Base-by-base conservation (phyloP, 35 echinoderm and acorn worm species). In the Nesometra sesokonis region DNA sequence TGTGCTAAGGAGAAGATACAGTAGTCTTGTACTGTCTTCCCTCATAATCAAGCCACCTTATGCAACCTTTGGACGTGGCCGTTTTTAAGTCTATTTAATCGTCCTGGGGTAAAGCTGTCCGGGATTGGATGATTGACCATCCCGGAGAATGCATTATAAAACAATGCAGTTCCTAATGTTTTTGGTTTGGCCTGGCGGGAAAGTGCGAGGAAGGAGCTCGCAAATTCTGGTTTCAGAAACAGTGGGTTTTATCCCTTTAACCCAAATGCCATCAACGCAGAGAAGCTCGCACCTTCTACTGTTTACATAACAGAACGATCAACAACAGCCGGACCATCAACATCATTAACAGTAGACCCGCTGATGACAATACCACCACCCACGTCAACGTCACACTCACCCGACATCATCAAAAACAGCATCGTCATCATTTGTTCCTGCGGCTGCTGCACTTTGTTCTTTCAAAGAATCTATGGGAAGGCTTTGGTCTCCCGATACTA, bases 81-180 rank as follows among this genome's bases (percentile, higher is more conserved):
- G 37, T n/a, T n/a, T n/a, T n/a, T 15, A 43, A 7, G 4, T 4
- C 39, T 43, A 7, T 43, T 4, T 7, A 43, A 43, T 4, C 39
- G 15, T 43, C 39, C 4, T 43, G 39, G 39, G 4, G 4, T 15
- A 43, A 43, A 4, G 46, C 17, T 21, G 86, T 86, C 11, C 52
- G 76, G 17, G 29, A 86, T 0, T 93, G 57, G n/a, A n/a, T n/a
- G n/a, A n/a, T n/a, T n/a, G 17, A 31, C 17, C 27, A 93, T 77
- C 82, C 82, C 29, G 91, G 91, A 23, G 67, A 85, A 76, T 47
- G 78, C 67, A 87, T 93, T 7, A 93, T 82, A 0, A 93, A 93
- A 47, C 36, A 90, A 37, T 78, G n/a, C 88, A 21, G 84, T 90
- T 85, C 17, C 81, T 29, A 38, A 31, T 0, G 88, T 90, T 13